Percentiles rank a stretch among this genome's conserved stretches.
phyloP scores from a whole-genome alignment of 2,113 vertebrate genomes.

The Camelus bactrianus region DNA sequence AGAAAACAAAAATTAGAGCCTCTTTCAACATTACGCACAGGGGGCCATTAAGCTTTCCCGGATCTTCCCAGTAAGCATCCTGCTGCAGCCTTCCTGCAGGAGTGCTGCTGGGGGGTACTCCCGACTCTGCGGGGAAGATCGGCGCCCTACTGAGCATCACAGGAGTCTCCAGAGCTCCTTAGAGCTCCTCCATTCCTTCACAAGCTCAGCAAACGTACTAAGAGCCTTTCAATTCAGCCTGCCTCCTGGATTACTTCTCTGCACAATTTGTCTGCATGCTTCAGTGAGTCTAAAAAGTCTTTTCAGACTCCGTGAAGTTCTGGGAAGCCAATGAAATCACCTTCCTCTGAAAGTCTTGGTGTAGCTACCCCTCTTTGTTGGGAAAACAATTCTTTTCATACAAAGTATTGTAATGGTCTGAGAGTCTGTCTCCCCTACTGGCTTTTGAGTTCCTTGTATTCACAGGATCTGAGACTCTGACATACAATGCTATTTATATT shows the following conservation, averaged over 20 bases:
- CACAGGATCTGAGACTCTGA: not conserved
- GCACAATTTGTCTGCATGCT: not conserved
- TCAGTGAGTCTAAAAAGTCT: not conserved
- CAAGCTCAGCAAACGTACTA: not conserved
- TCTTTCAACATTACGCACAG: slow-evolving; percentile 40
- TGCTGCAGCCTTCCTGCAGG: not conserved
- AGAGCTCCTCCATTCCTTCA: not conserved
- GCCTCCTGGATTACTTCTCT: not conserved
- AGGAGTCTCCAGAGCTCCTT: not conserved
- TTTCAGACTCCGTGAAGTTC: not conserved
- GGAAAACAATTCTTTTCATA: not conserved
- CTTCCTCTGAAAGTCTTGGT: not conserved
- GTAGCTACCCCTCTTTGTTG: not conserved
- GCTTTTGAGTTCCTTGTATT: not conserved
- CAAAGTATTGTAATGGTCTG: not conserved
- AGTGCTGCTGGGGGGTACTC: not conserved
- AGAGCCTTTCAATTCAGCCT: not conserved
- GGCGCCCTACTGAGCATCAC: not conserved
- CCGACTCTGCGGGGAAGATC: not conserved
- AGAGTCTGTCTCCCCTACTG: not conserved
- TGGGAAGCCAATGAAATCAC: not conserved
- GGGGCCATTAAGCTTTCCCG: slow-evolving; percentile 48
- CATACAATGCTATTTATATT: not conserved
- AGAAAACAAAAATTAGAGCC: slow-evolving; percentile 64
- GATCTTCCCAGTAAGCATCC: not conserved